These are phyloP conservation scores for Craterocephalus amniculus DNA, from an alignment of 2,797 vertebrate genomes.

Conservation along the genomic window DNA sequence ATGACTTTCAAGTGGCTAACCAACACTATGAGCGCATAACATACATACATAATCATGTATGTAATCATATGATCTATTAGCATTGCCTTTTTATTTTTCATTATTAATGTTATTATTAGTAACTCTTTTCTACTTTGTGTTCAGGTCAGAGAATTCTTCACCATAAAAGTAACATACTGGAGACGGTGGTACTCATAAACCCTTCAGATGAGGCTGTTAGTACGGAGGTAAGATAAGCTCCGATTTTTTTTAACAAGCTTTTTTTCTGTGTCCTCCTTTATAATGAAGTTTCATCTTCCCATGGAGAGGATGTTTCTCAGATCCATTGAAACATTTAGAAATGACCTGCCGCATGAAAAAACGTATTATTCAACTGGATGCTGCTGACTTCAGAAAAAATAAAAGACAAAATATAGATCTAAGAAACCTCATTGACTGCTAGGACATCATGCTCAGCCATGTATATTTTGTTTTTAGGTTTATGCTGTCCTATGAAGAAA, in stretches of 20 bases:
- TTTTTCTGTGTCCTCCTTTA: slow-evolving; percentile 7
- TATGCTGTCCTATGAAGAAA: slow-evolving; percentile 1
- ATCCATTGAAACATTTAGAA: slow-evolving; percentile 21
- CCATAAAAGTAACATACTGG: slow-evolving; percentile 94
- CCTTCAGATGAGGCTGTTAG: slow-evolving; percentile 97
- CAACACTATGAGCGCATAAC: not conserved
- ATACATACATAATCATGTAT: not conserved
- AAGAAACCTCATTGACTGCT: slow-evolving; percentile 24
- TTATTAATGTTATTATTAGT: not conserved
- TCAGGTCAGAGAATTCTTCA: slow-evolving; percentile 98
- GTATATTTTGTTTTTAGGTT: slow-evolving; percentile 2
- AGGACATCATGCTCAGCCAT: slow-evolving; percentile 16
- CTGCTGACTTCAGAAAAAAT: slow-evolving; percentile 16
- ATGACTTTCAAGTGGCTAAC: not conserved
- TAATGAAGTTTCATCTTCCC: not conserved
- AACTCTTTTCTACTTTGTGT: slow-evolving; percentile 32
- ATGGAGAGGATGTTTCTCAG: slow-evolving; percentile 2
- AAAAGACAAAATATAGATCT: slow-evolving; percentile 2
- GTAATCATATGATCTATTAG: not conserved
- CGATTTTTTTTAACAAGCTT: not conserved
- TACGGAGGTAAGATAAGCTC: slow-evolving; percentile 85
- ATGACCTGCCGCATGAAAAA: slow-evolving; percentile 20
- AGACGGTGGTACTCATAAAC: slow-evolving; percentile 98
- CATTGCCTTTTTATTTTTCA: not conserved
- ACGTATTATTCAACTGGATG: slow-evolving; percentile 22